Base-by-base conservation (phyloP, 1,140 invertebrate species). In the Drosophila pandora region DNA sequence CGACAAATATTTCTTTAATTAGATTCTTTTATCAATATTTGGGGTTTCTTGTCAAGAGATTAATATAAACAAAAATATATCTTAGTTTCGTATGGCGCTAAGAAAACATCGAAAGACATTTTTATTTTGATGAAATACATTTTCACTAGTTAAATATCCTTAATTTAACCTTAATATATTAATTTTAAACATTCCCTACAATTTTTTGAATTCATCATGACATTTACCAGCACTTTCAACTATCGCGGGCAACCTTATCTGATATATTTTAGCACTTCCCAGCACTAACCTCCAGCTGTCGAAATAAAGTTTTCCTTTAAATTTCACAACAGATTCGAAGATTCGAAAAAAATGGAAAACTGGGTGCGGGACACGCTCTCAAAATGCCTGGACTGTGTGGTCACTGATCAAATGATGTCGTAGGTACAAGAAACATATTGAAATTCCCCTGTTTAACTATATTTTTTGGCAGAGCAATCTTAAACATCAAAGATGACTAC, bases 361-460 rank as follows among this genome's bases (percentile, higher is more conserved):
- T 91, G 79, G 71, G n/a, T 91, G 2, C 56, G 78, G 48, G 89
- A 90, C 21, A 77, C 85, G 25, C 57, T 91, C 17, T 90, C 85
- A 34, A 88, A 73, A 58, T 92, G 95, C 53, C 90, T 96, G 59
- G 92, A 94, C 56, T 95, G 95, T 80, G 92, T 94, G 64, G 93
- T 95, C 23, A 94, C 94, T 9, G 92, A 94, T 43, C 94, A 95
- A 73, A 93, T 95, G 82, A 93, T 94, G 65, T 79, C 94, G 95
- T 95, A 92, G 90, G 92, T 91, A 50, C 2, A 3, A 0, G 4
- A 37, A 37, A 0, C 1, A 4, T 12, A 12, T 37, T 3, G 4
- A 37, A 12, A 5, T 37, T 37, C 3, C 12, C 10, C 2, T 12
- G 12, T 4, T 4, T 12, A 37, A 37, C 12, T n/a, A 2, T 37